These are phyloP conservation scores for Scomber scombrus DNA, from an alignment of 2,113 vertebrate genomes.

Conservation along the genomic window DNA sequence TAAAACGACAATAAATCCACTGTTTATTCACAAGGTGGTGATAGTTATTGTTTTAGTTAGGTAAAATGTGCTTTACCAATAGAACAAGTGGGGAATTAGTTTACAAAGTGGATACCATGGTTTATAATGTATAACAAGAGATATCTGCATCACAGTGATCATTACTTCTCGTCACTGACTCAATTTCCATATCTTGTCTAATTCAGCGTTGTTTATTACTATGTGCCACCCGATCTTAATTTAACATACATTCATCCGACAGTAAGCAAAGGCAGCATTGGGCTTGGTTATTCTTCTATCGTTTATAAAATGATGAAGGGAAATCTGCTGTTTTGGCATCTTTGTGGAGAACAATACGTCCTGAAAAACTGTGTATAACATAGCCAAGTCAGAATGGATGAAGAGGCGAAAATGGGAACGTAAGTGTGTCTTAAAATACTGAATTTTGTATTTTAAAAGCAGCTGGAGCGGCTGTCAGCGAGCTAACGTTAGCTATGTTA, in stretches of 20 bases:
- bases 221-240: accelerated
- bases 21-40: background rate
- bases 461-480: background rate
- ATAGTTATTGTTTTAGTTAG: background rate
- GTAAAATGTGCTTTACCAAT: background rate
- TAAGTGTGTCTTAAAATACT: constrained; percentile 37
- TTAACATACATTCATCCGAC: background rate
- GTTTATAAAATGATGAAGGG: constrained; percentile 64
- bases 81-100: background rate
- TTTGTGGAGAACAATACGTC: constrained; percentile 28
- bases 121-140: background rate
- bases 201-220: background rate
- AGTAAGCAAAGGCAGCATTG: constrained; percentile 38
- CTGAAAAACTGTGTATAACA: constrained; percentile 7
- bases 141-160: background rate
- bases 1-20: background rate
- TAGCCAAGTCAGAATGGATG: constrained; percentile 38
- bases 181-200: too few relatives aligned
- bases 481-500: background rate
- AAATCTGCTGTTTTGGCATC: constrained; percentile 46
- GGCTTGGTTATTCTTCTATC: constrained; percentile 56
- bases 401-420: constrained; percentile 62
- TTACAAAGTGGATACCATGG: background rate
- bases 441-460: constrained; percentile 35
- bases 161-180: too few relatives aligned